Conservation (phyloP, 2,888 invertebrate species). For the Unio delphinus region DNA sequence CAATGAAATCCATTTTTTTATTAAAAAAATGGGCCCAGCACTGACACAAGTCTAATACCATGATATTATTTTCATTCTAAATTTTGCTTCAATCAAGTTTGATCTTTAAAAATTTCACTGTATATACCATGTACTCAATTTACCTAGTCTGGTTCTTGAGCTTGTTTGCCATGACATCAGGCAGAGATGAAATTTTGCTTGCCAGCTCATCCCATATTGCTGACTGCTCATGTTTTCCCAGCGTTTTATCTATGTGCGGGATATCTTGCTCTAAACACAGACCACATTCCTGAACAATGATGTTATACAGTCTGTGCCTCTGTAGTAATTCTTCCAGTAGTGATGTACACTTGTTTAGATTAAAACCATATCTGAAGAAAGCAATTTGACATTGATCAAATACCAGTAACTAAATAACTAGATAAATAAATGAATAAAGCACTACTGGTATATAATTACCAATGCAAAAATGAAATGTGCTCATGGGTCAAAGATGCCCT, state of each 20-base stretch:
- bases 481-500: background rate
- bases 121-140: background rate
- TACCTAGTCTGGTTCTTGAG: constrained; percentile 61
- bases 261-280: constrained; percentile 21
- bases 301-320: constrained; percentile 26
- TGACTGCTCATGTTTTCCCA: constrained; percentile 13
- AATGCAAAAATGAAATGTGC: background rate
- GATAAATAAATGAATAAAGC: background rate
- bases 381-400: constrained; percentile 1
- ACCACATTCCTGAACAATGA: constrained; percentile 38
- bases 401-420: constrained; percentile 1
- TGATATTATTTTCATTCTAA: background rate
- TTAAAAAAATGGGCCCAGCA: no score
- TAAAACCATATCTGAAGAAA: constrained; percentile 41
- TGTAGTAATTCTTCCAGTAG: constrained; percentile 47
- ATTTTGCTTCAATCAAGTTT: no score
- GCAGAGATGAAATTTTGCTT: constrained; percentile 45
- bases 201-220: constrained; percentile 50
- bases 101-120: no score
- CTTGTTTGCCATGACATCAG: constrained; percentile 60
- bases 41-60: no score
- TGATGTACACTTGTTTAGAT: constrained; percentile 45
- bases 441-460: background rate
- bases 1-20: no score
- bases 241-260: constrained; percentile 6